Conservation (phyloP, 92 coral and sea anemone species). For the Bergia puertoricense region DNA sequence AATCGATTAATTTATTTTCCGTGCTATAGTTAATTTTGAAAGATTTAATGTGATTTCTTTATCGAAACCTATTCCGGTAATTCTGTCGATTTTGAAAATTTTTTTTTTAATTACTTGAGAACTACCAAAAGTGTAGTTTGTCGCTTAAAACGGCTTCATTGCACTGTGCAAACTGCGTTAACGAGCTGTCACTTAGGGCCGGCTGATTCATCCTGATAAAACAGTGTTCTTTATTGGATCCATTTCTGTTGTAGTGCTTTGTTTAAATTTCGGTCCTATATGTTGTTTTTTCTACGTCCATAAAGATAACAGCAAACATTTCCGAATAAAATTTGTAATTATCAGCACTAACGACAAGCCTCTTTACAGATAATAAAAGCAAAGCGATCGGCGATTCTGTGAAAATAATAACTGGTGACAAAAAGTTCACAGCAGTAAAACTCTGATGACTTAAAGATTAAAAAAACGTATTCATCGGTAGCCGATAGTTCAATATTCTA, state of each 20-base stretch:
- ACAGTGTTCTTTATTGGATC: background rate
- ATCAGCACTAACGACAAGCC: constrained; percentile 28
- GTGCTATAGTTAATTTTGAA: background rate
- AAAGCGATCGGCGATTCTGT: constrained; percentile 8
- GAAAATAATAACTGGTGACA: constrained; percentile 11
- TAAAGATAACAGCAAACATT: constrained; percentile 9
- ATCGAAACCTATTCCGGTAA: background rate
- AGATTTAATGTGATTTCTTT: background rate
- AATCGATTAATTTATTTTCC: background rate
- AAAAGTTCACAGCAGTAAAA: constrained; percentile 21
- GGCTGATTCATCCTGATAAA: constrained; percentile 13
- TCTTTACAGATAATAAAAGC: constrained; percentile 9
- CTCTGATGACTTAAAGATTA: constrained; percentile 21
- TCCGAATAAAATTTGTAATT: constrained; percentile 22
- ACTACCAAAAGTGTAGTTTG: background rate
- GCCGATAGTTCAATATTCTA: constrained; percentile 23
- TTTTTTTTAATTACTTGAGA: background rate
- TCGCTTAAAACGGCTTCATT: background rate
- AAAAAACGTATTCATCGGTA: background rate
- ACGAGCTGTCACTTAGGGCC: background rate
- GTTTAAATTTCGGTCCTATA: constrained; percentile 28
- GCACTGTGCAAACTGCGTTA: background rate
- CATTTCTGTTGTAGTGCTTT: background rate
- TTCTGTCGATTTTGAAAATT: constrained; percentile 12
- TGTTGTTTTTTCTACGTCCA: background rate